phyloP scores from a whole-genome alignment of 2,797 vertebrate species.

The Smutsia temminckii region DNA sequence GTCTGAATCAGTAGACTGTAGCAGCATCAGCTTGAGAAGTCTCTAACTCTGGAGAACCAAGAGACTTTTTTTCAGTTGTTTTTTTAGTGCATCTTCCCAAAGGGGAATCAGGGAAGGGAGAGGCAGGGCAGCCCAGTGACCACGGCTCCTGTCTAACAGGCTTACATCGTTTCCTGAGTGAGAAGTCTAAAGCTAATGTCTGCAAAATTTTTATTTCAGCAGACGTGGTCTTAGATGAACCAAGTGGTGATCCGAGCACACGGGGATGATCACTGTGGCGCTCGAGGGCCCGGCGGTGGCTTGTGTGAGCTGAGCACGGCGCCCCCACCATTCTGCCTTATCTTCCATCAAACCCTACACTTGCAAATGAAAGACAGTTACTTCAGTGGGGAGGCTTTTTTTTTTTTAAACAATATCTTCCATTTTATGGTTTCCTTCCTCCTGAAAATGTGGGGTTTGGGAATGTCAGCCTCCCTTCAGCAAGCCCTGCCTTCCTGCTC shows the following conservation, averaged over 20 bases:
- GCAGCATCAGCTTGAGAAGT: no score
- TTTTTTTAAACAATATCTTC: background rate
- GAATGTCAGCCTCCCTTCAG: conserved; percentile 66
- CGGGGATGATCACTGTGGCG: no score
- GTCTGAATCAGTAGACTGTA: background rate
- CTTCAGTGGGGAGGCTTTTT: background rate
- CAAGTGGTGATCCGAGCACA: no score
- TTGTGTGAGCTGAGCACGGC: background rate
- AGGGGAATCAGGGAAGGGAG: background rate
- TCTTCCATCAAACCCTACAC: background rate
- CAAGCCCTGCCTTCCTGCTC: conserved; percentile 64
- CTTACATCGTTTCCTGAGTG: background rate
- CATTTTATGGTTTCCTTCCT: conserved; percentile 72
- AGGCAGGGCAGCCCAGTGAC: background rate
- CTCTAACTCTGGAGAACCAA: no score
- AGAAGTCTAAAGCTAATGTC: background rate
- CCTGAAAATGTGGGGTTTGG: conserved; percentile 57
- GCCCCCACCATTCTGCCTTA: background rate
- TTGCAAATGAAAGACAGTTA: background rate
- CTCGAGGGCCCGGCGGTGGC: no score
- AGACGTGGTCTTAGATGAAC: background rate
- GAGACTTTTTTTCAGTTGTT: no score
- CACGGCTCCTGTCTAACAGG: background rate
- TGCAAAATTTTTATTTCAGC: background rate
- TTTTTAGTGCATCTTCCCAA: background rate